These are phyloP conservation scores for Julus scandinavius DNA, from an alignment of 2,888 invertebrate genomes.

Conservation along the genomic window DNA sequence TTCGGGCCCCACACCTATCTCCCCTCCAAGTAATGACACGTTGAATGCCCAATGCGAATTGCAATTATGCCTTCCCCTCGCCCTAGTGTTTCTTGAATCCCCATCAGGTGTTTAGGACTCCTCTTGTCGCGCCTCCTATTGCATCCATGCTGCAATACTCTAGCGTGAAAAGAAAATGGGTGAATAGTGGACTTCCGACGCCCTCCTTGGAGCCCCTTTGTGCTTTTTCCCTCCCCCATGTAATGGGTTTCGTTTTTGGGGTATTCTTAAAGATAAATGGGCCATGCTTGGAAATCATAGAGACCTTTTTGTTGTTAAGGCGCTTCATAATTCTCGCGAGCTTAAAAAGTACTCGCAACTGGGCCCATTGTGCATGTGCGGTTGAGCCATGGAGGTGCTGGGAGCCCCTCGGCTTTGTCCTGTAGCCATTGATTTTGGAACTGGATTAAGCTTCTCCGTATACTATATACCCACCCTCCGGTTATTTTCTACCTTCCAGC, in stretches of 20 bases:
- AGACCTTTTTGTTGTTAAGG: conserved; percentile 21
- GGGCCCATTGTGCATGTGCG: neutral
- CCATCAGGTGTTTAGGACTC: neutral
- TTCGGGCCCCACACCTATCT: neutral
- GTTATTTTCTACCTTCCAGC: conserved; percentile 1
- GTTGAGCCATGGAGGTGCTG: neutral
- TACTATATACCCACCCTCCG: neutral
- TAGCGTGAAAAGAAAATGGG: conserved; percentile 23
- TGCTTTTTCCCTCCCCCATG: conserved; percentile 9
- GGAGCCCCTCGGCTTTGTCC: neutral
- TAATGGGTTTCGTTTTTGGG: conserved; percentile 23
- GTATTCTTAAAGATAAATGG: conserved; percentile 21
- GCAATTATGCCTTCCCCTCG: conserved; percentile 8
- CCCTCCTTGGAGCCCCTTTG: conserved; percentile 14
- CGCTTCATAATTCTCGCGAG: conserved; percentile 16
- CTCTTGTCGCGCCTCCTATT: conserved; percentile 13
- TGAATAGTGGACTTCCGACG: neutral
- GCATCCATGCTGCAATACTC: neutral
- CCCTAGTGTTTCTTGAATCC: neutral
- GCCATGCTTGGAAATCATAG: neutral
- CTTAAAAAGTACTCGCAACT: neutral
- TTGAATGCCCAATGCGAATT: conserved; percentile 20
- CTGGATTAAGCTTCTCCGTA: neutral
- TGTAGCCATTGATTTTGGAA: neutral
- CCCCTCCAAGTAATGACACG: neutral